Conservation (phyloP, 2,113 vertebrate genomes). For the Brachyhypopomus gauderio region DNA sequence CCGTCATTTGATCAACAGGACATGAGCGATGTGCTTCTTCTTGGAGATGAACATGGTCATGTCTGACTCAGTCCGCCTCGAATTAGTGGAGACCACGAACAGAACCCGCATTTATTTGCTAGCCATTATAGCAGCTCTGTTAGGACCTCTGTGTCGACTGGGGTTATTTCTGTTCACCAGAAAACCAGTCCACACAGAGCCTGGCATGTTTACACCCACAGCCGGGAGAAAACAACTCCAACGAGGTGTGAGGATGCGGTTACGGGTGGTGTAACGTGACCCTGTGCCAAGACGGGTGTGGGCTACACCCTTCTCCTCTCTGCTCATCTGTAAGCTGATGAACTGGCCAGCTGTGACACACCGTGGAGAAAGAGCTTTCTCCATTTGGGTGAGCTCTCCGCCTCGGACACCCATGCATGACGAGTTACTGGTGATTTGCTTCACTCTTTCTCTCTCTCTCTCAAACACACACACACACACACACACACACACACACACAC, state of each 20-base stretch:
- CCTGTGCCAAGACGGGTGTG: background rate
- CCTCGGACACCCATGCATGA: conserved; percentile 35
- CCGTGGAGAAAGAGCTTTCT: conserved; percentile 35
- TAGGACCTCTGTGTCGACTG: background rate
- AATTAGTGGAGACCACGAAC: too few relatives aligned
- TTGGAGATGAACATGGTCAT: background rate
- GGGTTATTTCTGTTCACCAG: background rate
- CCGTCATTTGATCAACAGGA: background rate
- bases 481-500: background rate
- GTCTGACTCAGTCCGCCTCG: too few relatives aligned
- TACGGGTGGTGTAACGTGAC: background rate
- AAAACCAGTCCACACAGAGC: background rate
- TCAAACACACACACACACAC: background rate
- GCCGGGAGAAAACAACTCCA: conserved; percentile 1
- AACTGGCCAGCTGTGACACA: conserved; percentile 47
- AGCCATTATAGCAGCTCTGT: background rate
- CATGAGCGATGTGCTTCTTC: background rate
- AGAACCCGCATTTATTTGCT: background rate
- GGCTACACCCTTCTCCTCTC: background rate
- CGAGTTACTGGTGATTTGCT: conserved; percentile 25
- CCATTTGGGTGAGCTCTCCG: conserved; percentile 28
- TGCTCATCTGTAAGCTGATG: conserved; percentile 45
- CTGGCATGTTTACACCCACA: background rate
- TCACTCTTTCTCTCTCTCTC: conserved; percentile 22
- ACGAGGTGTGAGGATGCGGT: background rate